Base-by-base conservation (phyloP, 2,888 invertebrate genomes). In the Entomobrya proxima region DNA sequence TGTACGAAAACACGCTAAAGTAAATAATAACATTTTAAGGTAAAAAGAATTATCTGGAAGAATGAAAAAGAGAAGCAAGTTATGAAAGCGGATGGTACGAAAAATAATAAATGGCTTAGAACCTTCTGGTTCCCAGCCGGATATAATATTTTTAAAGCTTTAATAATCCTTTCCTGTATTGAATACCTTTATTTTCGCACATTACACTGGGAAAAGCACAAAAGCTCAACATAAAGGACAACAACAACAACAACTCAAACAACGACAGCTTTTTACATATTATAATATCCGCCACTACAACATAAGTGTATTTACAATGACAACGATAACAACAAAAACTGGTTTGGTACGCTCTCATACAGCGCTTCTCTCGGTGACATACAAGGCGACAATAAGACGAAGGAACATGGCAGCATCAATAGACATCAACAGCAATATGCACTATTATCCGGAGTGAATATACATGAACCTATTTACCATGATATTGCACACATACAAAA, bases 121-220 rank as follows among this genome's bases (percentile, higher is more conserved):
- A 58, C 30, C n/a, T 30, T 24, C 15, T 27, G 30, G 15, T 30
- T n/a, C n/a, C n/a, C n/a, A n/a, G n/a, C n/a, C 2, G 24, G 24
- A 21, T 44, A 15, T 21, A 13, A 61, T 44, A 44, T 44, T 27
- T 40, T 69, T 27, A 15, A 32, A 67, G 37, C 52, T 11, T 24
- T 69, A 44, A 69, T 44, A 44, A 69, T 69, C 11, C 27, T 27
- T 44, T 9, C 44, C 27, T n/a, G n/a, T n/a, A 44, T 44, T 15
- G 44, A 69, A 69, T 69, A 44, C 69, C 69, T 69, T 69, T 44
- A 69, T 69, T 69, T 69, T 15, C n/a, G 15, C 69, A 27, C 44
- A 44, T 69, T 44, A 44, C 44, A 15, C 27, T 44, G 30, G 32
- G 21, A 74, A 44, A 44, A 1, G 44, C 44, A 69, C 44, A 69